Evolutionary conservation across 2,888 invertebrate genomes (phyloP), one percentile per base, ranked within the genome.

Genomic region (Gastracanthus pulcherrimus): DNA sequence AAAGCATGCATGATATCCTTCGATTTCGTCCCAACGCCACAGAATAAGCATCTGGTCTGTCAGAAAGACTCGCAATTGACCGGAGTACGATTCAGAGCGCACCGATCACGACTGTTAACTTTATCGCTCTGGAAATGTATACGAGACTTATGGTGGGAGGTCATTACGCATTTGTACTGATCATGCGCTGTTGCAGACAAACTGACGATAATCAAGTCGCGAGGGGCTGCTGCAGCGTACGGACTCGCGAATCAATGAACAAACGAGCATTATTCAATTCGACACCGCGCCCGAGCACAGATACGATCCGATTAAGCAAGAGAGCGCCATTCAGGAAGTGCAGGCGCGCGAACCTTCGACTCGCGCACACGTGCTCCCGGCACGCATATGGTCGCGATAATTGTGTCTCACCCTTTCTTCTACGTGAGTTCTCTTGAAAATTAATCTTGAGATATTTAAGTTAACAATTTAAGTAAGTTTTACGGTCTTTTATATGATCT

Each of bases 201-300:
- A 67, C 58, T 19, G 36, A 58, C 23, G 41, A 58, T 76, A 76
- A 67, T 67, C 41, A 58, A 58, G 55, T 19, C 60, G 41, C 72
- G 34, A 67, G 66, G 19, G 23, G 7, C 11, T 19, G 29, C 3
- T 23, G 41, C 66, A 7, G n/a, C n/a, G n/a, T 19, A 29, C 34
- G 16, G 26, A 7, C 51, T 29, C 36, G 66, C 66, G 66, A 45
- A 66, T 71, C 78, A 66, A 72, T 66, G 78, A 66, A 72, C 78
- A 51, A 72, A 66, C 66, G 38, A 79, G 72, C 55, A 79, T 79
- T 79, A 79, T 72, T 79, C 72, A 66, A 60, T 79, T 79, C 58
- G 66, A 74, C 67, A 66, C 58, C 48, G 51, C 31, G 67, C 26
- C 13, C 51, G 11, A 16, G 23, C 7, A 3, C 3, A 67, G 76